Base-by-base conservation (phyloP, 1,140 invertebrate species). In the Xylocopa sonorina region DNA sequence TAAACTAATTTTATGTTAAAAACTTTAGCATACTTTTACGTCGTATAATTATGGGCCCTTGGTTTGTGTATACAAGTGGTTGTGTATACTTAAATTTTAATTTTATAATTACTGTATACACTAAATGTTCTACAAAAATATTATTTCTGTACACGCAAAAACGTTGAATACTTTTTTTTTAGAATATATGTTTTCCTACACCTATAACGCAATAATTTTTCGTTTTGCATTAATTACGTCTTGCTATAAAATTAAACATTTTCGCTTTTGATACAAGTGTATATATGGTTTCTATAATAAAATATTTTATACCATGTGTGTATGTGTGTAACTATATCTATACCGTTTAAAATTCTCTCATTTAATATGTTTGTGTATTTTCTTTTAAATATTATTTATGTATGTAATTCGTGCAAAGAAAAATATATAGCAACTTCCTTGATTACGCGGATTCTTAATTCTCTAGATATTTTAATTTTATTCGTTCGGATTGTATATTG, bases 351-450 rank as follows among this genome's bases (percentile, higher is more conserved):
- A 60, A 60, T 60, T 38, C 32, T 34, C n/a, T 60, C 10, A 5
- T 60, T 60, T 38, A 32, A 57, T 57, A 57, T 57, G 21, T 7
- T 38, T 38, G 9, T 38, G 3, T 38, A 38, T 38, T 38, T 38
- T 38, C 9, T 38, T 38, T 38, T 38, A 50, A 66, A 64, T 58
- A 58, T 58, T 34, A 66, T 66, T 29, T 66, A 2, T 32, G 16
- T 46, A 21, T 46, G 9, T 38, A 18, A 32, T 50, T n/a, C n/a
- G n/a, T 48, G 27, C 64, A 50, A 67, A 48, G 43, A 50, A 66
- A 48, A 67, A 67, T 66, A 67, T 66, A 66, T 32, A n/a, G 27
- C 10, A 67, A 29, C 27, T 67, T 38, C 27, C 64, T 67, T 67
- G 10, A 10, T 67, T 67, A 50, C 27, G 2, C 43, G 27, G 32